These are phyloP conservation scores for Zaprionus nigranus DNA, from an alignment of 1,140 invertebrate species.

Conservation along the genomic window DNA sequence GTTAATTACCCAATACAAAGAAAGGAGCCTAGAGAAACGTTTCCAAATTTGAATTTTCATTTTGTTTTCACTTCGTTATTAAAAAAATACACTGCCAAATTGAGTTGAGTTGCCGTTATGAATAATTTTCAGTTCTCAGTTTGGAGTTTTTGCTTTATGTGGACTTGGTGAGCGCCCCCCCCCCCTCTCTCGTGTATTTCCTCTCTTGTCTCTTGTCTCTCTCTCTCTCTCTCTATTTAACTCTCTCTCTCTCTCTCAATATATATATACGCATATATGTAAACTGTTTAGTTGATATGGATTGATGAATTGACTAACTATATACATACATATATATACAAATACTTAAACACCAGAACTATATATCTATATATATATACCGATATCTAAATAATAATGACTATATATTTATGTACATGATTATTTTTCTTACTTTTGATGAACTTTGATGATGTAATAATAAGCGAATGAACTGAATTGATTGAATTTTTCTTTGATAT, in stretches of 20 bases:
- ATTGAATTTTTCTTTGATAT: constrained; percentile 80
- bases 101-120: constrained; percentile 15
- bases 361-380: constrained; percentile 55
- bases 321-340: constrained; percentile 44
- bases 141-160: constrained; percentile 61
- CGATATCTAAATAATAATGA: constrained; percentile 43
- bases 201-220: constrained; percentile 51
- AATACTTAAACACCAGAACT: constrained; percentile 39
- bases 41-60: background rate
- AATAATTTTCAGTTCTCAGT: constrained; percentile 24
- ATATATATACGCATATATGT: constrained; percentile 55
- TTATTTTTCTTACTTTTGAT: constrained; percentile 76
- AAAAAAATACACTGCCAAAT: background rate
- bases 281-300: constrained; percentile 57
- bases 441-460: constrained; percentile 80
- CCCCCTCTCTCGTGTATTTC: constrained; percentile 46
- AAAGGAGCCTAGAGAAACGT: background rate
- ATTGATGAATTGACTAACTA: constrained; percentile 56
- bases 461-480: constrained; percentile 81
- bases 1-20: background rate
- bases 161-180: constrained; percentile 73
- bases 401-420: constrained; percentile 72
- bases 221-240: constrained; percentile 50
- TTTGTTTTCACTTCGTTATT: background rate
- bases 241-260: constrained; percentile 67